phyloP scores from a whole-genome alignment of 1,140 invertebrate species.

The Diorhabda carinulata region DNA sequence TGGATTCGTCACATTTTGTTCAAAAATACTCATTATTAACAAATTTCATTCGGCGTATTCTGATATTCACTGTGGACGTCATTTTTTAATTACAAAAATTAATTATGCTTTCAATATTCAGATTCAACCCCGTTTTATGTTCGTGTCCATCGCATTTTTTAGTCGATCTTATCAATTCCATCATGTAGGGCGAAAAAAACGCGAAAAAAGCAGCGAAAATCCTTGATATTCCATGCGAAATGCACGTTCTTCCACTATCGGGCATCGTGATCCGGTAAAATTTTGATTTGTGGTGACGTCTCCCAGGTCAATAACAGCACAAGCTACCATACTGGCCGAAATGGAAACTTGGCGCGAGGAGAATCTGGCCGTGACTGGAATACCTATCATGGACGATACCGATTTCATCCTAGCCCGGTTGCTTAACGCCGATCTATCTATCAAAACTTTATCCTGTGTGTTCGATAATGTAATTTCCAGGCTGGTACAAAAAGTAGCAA shows the following conservation, averaged over 20 bases:
- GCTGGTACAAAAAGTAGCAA: neutral
- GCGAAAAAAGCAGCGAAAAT: neutral
- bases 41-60: too few species aligned
- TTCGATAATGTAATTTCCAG: constrained; percentile 13
- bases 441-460: constrained; percentile 12
- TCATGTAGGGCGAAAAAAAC: neutral
- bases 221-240: neutral
- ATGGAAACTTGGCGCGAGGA: neutral
- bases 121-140: too few species aligned
- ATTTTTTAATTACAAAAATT: too few species aligned
- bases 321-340: neutral
- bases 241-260: neutral
- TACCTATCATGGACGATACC: neutral
- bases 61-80: too few species aligned
- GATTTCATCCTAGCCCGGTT: neutral
- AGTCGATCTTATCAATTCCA: neutral
- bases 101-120: too few species aligned
- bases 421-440: constrained; percentile 6
- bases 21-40: too few species aligned
- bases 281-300: constrained; percentile 2
- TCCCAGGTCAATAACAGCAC: neutral
- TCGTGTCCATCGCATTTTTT: too few species aligned
- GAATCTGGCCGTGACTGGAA: neutral
- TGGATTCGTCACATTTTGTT: too few species aligned
- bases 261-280: neutral